phyloP scores from a whole-genome alignment of 2,113 vertebrate species.

The Spea bombifrons region DNA sequence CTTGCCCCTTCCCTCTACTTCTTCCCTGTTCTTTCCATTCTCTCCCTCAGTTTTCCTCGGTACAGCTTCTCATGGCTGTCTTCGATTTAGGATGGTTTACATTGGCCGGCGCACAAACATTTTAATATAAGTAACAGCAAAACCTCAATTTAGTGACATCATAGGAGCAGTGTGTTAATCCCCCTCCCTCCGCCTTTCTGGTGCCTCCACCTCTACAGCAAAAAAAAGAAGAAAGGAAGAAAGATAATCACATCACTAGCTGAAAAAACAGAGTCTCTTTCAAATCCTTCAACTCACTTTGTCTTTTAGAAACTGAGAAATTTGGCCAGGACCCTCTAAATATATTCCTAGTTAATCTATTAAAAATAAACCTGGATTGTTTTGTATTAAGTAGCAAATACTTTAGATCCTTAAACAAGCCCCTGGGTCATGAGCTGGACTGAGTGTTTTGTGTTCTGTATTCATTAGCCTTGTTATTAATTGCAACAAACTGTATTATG shows the following conservation, averaged over 20 bases:
- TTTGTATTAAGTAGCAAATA: constrained; percentile 48
- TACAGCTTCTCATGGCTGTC: constrained; percentile 86
- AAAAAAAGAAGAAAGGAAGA: constrained; percentile 62
- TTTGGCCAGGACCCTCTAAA: constrained; percentile 30
- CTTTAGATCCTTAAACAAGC: constrained; percentile 30
- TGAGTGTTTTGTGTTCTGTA: constrained; percentile 19
- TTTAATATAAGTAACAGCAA: constrained; percentile 90
- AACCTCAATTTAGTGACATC: constrained; percentile 92
- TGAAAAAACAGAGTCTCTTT: constrained; percentile 63
- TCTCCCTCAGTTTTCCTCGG: constrained; percentile 89
- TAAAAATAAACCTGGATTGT: constrained; percentile 45
- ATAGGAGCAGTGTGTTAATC: constrained; percentile 72
- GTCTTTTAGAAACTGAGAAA: constrained; percentile 25
- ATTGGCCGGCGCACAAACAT: constrained; percentile 94
- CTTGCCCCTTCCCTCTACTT: constrained; percentile 76
- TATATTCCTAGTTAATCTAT: constrained; percentile 45
- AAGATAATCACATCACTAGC: constrained; percentile 58
- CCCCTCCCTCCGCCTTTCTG: constrained; percentile 19
- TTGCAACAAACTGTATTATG: constrained; percentile 39
- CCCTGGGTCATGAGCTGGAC: constrained; percentile 24
- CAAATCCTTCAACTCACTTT: constrained; percentile 57
- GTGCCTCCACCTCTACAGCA: background rate
- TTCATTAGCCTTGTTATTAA: constrained; percentile 43
- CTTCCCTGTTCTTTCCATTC: constrained; percentile 44
- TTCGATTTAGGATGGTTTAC: constrained; percentile 98